Evolutionary conservation across 2,113 vertebrate genomes (phyloP).

Genomic region (Martes martes): DNA sequence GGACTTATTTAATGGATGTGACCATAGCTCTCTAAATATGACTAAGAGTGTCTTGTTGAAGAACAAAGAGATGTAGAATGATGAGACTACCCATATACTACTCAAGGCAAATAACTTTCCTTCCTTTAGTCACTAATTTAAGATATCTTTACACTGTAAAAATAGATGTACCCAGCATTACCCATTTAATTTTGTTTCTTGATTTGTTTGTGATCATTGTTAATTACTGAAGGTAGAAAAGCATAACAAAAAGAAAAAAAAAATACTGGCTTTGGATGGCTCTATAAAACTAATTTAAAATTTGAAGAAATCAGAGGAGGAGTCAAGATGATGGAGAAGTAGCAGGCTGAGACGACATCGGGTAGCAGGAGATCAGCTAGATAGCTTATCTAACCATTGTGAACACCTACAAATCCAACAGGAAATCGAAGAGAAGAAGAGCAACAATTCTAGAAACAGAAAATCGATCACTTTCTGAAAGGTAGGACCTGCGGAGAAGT

Average conservation of each 20-base stretch:
- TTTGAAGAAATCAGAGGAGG: not conserved
- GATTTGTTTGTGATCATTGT: slow-evolving; percentile 49
- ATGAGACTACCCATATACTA: not conserved
- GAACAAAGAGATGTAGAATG: not conserved
- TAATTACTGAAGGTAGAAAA: slow-evolving; percentile 57
- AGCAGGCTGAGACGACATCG: too few species aligned
- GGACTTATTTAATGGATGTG: not conserved
- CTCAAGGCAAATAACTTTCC: not conserved
- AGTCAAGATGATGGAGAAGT: too few species aligned
- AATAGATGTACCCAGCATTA: not conserved
- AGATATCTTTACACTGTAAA: not conserved
- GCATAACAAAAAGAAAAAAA: slow-evolving; percentile 4
- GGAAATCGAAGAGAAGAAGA: too few species aligned
- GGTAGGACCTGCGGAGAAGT: too few species aligned
- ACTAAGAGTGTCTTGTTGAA: not conserved
- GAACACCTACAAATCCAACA: too few species aligned
- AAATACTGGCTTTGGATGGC: slow-evolving; percentile 17
- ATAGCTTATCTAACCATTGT: too few species aligned
- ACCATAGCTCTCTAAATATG: slow-evolving; percentile 12
- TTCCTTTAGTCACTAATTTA: slow-evolving; percentile 1
- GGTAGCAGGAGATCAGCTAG: too few species aligned
- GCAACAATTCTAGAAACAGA: too few species aligned
- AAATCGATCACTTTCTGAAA: too few species aligned
- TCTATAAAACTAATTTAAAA: slow-evolving; percentile 45
- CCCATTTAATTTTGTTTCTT: slow-evolving; percentile 32